Conservation (phyloP, 1,140 invertebrate species). For the Steinernema khuongi region DNA sequence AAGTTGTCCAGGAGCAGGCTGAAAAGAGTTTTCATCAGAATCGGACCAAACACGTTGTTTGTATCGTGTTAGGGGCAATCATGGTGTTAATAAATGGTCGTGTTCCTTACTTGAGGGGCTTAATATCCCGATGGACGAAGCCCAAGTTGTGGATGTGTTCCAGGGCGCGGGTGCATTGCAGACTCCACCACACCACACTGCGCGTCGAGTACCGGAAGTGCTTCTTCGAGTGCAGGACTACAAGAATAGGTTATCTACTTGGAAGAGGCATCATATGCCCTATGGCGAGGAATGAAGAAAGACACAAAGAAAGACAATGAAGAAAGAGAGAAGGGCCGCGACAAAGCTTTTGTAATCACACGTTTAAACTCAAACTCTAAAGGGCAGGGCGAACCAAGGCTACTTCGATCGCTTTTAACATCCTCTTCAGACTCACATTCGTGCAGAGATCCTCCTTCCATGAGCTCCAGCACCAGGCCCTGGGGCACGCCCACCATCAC, state of each 20-base stretch:
- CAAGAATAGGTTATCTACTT: neutral
- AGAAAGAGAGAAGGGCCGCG: too few relatives aligned
- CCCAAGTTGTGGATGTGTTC: neutral
- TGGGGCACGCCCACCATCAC: neutral
- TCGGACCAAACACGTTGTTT: neutral
- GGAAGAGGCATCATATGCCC: too few relatives aligned
- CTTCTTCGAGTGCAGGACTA: neutral
- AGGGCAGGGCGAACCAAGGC: too few relatives aligned
- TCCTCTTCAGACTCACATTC: neutral
- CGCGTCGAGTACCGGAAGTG: neutral
- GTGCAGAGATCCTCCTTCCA: conserved; percentile 5
- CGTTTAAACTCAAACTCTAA: too few relatives aligned
- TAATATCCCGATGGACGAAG: neutral
- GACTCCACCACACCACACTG: neutral
- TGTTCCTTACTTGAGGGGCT: neutral
- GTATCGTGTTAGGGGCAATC: neutral
- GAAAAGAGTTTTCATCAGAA: neutral
- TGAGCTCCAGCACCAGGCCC: neutral
- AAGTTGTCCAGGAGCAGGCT: neutral
- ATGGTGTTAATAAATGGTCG: too few relatives aligned
- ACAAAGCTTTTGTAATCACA: too few relatives aligned
- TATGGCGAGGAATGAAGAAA: too few relatives aligned
- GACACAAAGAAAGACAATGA: too few relatives aligned
- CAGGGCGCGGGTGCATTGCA: neutral
- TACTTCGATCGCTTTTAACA: neutral